Evolutionary conservation across 2,797 vertebrate genomes (phyloP).

Genomic region (Pelochelys cantorii): DNA sequence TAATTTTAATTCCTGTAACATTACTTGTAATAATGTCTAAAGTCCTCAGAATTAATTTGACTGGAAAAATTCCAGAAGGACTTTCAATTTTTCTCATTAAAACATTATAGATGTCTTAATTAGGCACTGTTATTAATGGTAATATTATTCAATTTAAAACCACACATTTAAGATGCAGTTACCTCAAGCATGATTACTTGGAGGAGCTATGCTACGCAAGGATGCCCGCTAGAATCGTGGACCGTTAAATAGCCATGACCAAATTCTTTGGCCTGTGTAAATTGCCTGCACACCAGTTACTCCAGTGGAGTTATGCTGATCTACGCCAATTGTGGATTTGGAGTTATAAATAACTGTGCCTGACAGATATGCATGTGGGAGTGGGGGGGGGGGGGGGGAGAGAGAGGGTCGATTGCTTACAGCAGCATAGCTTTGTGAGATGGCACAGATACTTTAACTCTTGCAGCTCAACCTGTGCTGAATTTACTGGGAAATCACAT

Average conservation of each 20-base stretch:
- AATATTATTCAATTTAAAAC: conserved; percentile 79
- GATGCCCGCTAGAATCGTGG: conserved; percentile 72
- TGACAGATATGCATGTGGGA: background rate
- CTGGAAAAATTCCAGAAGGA: conserved; percentile 86
- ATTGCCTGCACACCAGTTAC: background rate
- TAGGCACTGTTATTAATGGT: conserved; percentile 81
- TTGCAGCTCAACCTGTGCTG: background rate
- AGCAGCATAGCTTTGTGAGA: background rate
- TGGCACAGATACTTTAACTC: background rate
- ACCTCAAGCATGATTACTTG: conserved; percentile 77
- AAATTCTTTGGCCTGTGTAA: conserved; percentile 57
- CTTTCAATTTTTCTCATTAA: conserved; percentile 86
- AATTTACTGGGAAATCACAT: conserved; percentile 26
- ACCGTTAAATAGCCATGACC: conserved; percentile 71
- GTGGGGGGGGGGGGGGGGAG: background rate
- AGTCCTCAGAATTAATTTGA: conserved; percentile 82
- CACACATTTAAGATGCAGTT: conserved; percentile 79
- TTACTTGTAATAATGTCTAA: conserved; percentile 80
- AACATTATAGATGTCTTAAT: conserved; percentile 86
- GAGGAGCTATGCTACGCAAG: conserved; percentile 67
- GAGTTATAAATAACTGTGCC: background rate
- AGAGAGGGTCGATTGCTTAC: background rate
- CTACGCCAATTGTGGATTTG: background rate
- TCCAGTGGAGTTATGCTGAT: background rate
- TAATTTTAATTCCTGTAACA: conserved; percentile 83